Conservation (phyloP, 64 coral and sea anemone genomes). For the Astreopora myriophthalma region DNA sequence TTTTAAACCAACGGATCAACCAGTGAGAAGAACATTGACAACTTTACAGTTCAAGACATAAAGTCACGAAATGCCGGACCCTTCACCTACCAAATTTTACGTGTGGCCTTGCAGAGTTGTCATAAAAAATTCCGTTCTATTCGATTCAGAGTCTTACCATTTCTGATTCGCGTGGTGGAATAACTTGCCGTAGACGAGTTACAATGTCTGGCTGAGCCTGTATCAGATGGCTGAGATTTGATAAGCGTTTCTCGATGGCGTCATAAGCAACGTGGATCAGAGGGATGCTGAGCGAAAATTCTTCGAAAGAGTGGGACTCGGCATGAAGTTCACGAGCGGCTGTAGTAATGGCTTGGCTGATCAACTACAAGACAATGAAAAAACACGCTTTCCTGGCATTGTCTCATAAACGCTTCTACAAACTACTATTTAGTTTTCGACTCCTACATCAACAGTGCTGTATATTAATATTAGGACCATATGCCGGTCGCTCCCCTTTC, state of each 20-base stretch:
- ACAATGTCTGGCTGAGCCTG: conserved; percentile 19
- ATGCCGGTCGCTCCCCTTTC: too few relatives aligned
- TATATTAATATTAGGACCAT: too few relatives aligned
- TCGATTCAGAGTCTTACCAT: conserved; percentile 8
- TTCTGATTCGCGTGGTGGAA: conserved; percentile 23
- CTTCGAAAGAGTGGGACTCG: not conserved
- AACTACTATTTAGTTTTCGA: not conserved
- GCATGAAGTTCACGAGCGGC: conserved; percentile 19
- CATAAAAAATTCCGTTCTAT: not conserved
- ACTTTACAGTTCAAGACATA: too few relatives aligned
- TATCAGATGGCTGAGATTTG: conserved; percentile 42
- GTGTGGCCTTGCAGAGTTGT: too few relatives aligned
- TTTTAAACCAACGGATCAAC: too few relatives aligned
- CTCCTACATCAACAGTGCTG: not conserved
- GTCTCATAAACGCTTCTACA: not conserved
- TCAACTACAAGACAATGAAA: not conserved
- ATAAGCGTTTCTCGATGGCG: conserved; percentile 23
- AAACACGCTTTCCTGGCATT: not conserved
- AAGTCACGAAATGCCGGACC: too few relatives aligned
- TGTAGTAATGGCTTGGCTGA: conserved; percentile 11
- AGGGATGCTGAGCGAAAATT: conserved; percentile 14
- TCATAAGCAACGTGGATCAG: conserved; percentile 31
- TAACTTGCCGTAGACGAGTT: not conserved
- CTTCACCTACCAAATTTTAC: too few relatives aligned
- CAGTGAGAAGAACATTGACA: too few relatives aligned